A percentile compares a stretch with the other conserved stretches of the same genome.
Evolutionary conservation across 2,113 vertebrate genomes (phyloP).

Genomic region (Tor tambroides): DNA sequence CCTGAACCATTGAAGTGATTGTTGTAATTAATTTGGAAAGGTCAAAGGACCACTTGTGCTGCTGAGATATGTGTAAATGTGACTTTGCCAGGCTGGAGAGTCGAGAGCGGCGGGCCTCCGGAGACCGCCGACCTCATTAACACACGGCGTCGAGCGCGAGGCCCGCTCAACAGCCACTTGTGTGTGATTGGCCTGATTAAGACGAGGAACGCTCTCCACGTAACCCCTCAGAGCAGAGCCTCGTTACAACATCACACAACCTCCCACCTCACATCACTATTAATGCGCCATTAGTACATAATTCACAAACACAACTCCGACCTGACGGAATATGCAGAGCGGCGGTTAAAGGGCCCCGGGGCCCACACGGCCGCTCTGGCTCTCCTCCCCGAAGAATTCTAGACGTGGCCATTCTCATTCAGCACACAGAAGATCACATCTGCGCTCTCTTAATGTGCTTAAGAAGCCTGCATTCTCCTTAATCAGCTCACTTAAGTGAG

Average conservation of each 20-base stretch:
- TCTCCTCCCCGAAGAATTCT: slow-evolving; percentile 67
- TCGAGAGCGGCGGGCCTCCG: slow-evolving; percentile 22
- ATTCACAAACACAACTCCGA: slow-evolving; percentile 30
- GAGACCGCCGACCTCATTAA: slow-evolving; percentile 52
- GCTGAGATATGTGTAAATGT: slow-evolving; percentile 50
- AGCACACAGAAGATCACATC: slow-evolving; percentile 74
- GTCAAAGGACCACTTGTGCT: slow-evolving; percentile 55
- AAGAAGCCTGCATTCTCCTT: slow-evolving; percentile 73
- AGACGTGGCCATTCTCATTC: slow-evolving; percentile 75
- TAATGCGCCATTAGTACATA: slow-evolving; percentile 31
- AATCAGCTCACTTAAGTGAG: slow-evolving; percentile 80
- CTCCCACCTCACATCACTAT: slow-evolving; percentile 28
- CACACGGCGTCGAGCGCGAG: slow-evolving; percentile 30
- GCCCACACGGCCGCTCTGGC: slow-evolving; percentile 60
- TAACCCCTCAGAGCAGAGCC: slow-evolving; percentile 2
- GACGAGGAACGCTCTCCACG: slow-evolving; percentile 32
- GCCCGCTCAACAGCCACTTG: slow-evolving; percentile 57
- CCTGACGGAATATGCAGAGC: slow-evolving; percentile 13
- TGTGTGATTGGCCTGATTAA: slow-evolving; percentile 63
- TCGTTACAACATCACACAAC: slow-evolving; percentile 34
- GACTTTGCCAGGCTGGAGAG: slow-evolving; percentile 44
- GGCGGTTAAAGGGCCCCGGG: slow-evolving; percentile 32
- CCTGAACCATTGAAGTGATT: slow-evolving; percentile 53
- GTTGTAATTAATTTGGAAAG: slow-evolving; percentile 58
- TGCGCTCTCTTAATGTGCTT: slow-evolving; percentile 72